Conservation (phyloP, 2,888 invertebrate species). For the Habrosyne pyritoides region DNA sequence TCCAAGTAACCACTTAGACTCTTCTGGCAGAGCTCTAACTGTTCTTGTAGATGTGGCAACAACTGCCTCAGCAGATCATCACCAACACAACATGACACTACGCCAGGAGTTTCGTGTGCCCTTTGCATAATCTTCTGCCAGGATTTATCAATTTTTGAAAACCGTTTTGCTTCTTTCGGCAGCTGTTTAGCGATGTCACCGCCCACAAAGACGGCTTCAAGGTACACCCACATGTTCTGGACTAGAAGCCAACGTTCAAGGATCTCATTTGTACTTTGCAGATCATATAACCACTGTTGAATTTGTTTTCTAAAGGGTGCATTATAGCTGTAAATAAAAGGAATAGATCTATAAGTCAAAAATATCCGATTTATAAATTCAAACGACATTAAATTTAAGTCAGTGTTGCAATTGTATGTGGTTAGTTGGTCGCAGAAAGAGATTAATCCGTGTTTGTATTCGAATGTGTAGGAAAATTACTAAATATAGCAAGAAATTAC, state of each 20-base stretch:
- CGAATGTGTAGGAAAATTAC: too few species aligned
- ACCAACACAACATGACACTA: conserved; percentile 97
- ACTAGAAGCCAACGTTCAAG: conserved; percentile 97
- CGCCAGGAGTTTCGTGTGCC: conserved; percentile 97
- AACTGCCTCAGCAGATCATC: conserved; percentile 96
- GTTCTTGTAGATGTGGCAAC: conserved; percentile 97
- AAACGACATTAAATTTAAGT: too few species aligned
- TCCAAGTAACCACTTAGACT: conserved; percentile 97
- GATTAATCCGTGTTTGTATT: too few species aligned
- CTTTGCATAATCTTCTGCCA: conserved; percentile 99
- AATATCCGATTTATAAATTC: neutral
- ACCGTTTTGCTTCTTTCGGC: conserved; percentile 96
- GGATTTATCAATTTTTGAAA: conserved; percentile 98
- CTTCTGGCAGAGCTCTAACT: conserved; percentile 97
- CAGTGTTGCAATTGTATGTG: too few species aligned
- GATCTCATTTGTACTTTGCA: conserved; percentile 98
- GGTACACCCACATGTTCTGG: conserved; percentile 99
- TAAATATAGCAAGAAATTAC: too few species aligned
- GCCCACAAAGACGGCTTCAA: conserved; percentile 98
- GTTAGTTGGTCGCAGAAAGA: too few species aligned
- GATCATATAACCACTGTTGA: conserved; percentile 96
- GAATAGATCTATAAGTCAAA: neutral
- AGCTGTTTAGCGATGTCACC: conserved; percentile 99
- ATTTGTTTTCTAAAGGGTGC: conserved; percentile 98
- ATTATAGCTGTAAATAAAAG: conserved; percentile 88